Conservation (phyloP, 1,140 invertebrate species). For the Meloidogyne hapla region DNA sequence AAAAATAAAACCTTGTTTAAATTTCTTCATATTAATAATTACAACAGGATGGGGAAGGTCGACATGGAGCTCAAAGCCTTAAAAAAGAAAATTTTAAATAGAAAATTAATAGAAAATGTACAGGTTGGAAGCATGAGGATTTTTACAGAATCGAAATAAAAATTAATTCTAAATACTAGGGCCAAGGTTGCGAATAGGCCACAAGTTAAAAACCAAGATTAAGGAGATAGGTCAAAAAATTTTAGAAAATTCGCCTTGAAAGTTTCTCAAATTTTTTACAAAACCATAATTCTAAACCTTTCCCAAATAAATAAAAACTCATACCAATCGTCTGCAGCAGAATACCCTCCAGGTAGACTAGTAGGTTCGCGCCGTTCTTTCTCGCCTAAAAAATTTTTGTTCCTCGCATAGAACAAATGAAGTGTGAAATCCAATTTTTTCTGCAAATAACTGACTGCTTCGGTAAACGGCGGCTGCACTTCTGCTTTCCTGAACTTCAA, state of each 20-base stretch:
- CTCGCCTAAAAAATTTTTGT: conserved; percentile 29
- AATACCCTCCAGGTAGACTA: conserved; percentile 49
- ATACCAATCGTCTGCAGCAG: conserved; percentile 49
- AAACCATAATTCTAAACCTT: too few species aligned
- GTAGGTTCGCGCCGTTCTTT: conserved; percentile 41
- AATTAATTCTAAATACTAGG: too few species aligned
- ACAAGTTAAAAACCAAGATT: too few species aligned
- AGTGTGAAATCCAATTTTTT: background rate
- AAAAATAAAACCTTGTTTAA: conserved; percentile 14
- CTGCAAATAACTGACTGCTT: conserved; percentile 29
- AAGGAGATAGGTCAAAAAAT: too few species aligned
- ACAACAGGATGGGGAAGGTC: conserved; percentile 47
- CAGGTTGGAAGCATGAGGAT: too few species aligned
- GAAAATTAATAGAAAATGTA: background rate
- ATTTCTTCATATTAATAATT: conserved; percentile 29
- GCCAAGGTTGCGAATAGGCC: too few species aligned
- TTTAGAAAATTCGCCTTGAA: too few species aligned
- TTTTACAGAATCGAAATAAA: too few species aligned
- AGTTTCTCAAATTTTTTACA: too few species aligned
- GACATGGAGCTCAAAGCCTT: conserved; percentile 46
- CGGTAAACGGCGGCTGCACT: conserved; percentile 20
- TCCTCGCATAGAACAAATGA: background rate
- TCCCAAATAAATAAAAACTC: background rate
- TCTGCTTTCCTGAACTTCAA: conserved; percentile 29
- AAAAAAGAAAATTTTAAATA: conserved; percentile 17